Percentiles rank a stretch among this genome's conserved stretches.
Conservation (phyloP, 1,140 invertebrate genomes). For the Frieseomelitta varia region DNA sequence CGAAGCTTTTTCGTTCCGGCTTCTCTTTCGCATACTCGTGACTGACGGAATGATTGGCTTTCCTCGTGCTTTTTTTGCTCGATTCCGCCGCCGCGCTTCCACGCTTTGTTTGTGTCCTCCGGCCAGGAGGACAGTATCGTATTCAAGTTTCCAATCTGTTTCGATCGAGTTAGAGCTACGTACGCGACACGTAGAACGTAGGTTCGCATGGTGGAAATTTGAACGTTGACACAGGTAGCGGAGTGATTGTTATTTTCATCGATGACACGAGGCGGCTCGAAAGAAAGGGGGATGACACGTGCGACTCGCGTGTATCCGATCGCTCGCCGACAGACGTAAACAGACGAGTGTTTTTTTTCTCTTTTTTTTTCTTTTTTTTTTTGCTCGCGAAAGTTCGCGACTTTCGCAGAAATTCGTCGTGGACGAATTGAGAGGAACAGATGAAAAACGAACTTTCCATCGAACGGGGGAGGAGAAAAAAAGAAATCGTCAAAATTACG, state of each 20-base stretch:
- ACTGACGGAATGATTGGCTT: not conserved
- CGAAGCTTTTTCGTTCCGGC: too few relatives aligned
- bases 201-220: too few relatives aligned
- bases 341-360: constrained; percentile 26
- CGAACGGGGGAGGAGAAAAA: too few relatives aligned
- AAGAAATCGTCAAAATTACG: constrained; percentile 23
- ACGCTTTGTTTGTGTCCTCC: not conserved
- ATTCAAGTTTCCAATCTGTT: too few relatives aligned
- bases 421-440: not conserved
- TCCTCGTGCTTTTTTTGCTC: not conserved
- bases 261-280: too few relatives aligned
- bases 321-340: constrained; percentile 30
- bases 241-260: too few relatives aligned
- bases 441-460: not conserved
- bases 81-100: not conserved
- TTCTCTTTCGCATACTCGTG: not conserved
- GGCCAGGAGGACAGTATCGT: not conserved
- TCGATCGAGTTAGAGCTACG: too few relatives aligned
- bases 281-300: constrained; percentile 36
- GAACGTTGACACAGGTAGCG: too few relatives aligned
- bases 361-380: too few relatives aligned
- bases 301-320: constrained; percentile 40
- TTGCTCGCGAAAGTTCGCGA: not conserved
- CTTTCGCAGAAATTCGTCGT: too few relatives aligned
- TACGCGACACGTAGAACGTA: not conserved